Conservation (phyloP, 2,888 invertebrate genomes). For the Ellobium chinense region DNA sequence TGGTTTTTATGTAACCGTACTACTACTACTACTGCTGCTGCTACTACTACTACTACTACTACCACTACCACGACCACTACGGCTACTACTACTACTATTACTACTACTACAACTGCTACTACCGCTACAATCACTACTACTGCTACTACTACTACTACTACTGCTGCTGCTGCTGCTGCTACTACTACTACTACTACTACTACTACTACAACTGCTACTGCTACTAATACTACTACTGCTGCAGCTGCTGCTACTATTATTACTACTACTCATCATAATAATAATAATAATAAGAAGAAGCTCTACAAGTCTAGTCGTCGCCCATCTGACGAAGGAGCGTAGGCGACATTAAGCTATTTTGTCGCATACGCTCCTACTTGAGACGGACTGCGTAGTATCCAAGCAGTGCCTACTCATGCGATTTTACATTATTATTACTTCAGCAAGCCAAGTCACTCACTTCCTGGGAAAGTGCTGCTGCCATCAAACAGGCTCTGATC, state of each 20-base stretch:
- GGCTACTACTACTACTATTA: not conserved
- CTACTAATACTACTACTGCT: not conserved
- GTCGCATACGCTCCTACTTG: no score
- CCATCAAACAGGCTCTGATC: no score
- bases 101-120: not conserved
- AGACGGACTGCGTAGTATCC: no score
- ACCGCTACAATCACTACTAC: not conserved
- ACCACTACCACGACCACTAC: not conserved
- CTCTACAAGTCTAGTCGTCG: not conserved
- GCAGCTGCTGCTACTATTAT: not conserved
- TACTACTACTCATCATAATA: not conserved
- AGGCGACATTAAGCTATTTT: no score
- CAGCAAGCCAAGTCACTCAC: no score
- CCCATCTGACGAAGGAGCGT: not conserved
- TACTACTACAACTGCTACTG: not conserved
- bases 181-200: not conserved
- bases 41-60: not conserved
- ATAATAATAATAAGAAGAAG: not conserved
- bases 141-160: not conserved
- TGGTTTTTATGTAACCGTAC: no score
- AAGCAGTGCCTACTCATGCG: no score
- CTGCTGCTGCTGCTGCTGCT: not conserved
- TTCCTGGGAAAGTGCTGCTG: no score
- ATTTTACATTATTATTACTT: no score
- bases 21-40: not conserved